Percentiles rank a stretch among this genome's conserved stretches.
Conservation (phyloP, 1,140 invertebrate species). For the Pogonognathellus flavescens region DNA sequence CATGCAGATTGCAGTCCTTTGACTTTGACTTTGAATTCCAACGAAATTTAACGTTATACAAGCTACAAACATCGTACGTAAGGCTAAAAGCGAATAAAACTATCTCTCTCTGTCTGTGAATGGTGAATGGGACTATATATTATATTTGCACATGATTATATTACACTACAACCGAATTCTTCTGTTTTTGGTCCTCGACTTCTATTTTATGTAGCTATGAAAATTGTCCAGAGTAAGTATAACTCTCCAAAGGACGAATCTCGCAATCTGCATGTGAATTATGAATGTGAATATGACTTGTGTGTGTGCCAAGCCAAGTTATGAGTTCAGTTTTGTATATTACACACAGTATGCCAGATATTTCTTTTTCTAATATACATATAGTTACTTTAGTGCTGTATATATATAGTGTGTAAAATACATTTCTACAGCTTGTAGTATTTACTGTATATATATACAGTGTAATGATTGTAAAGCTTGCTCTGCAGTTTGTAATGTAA, state of each 20-base stretch:
- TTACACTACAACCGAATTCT: not conserved
- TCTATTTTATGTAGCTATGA: not conserved
- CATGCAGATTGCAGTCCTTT: conserved; percentile 39
- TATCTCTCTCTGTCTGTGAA: not conserved
- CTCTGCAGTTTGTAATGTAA: conserved; percentile 29
- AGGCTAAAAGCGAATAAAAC: not conserved
- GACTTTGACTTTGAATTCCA: conserved; percentile 47
- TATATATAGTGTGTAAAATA: not conserved
- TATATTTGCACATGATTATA: too few relatives aligned
- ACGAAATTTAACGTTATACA: not conserved
- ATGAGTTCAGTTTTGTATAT: not conserved
- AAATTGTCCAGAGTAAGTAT: not conserved
- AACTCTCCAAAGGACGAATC: not conserved
- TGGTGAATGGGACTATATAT: not conserved
- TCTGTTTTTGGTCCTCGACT: not conserved
- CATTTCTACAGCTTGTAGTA: not conserved
- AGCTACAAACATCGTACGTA: too few relatives aligned
- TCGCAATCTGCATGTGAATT: not conserved
- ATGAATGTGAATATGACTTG: conserved; percentile 47
- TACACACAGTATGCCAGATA: too few relatives aligned
- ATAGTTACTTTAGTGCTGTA: not conserved
- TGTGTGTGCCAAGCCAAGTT: not conserved
- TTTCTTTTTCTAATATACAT: not conserved
- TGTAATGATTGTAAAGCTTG: conserved; percentile 19
- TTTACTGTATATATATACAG: not conserved